phyloP scores from a whole-genome alignment of 2,113 vertebrate species.

The Macrotus californicus region DNA sequence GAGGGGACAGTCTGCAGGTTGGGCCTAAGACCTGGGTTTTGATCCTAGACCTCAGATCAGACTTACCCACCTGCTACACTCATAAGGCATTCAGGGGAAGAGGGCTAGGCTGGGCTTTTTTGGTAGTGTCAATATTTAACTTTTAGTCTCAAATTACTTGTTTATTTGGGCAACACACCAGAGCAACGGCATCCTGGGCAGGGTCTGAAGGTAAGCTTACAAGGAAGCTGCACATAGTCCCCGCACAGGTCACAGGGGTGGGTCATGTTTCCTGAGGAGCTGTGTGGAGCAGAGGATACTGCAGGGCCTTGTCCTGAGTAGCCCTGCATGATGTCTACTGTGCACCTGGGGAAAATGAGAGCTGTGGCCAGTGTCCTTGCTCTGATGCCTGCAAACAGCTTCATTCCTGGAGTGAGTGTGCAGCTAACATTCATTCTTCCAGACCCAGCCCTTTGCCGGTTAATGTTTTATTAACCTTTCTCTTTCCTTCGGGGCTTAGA shows the following conservation, averaged over 20 bases:
- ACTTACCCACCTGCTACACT: not conserved
- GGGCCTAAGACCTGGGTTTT: not conserved
- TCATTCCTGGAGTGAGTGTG: not conserved
- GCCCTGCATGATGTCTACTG: not conserved
- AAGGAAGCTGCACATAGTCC: not conserved
- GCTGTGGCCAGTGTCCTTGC: not conserved
- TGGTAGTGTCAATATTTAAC: not conserved
- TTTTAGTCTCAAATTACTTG: not conserved
- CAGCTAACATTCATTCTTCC: not conserved
- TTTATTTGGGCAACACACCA: not conserved
- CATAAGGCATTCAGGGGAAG: not conserved
- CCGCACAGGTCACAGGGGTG: not conserved
- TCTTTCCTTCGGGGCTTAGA: not conserved
- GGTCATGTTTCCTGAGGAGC: not conserved
- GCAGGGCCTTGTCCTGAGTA: not conserved
- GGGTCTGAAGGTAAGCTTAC: not conserved
- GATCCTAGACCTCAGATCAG: not conserved
- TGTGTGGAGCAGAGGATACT: not conserved
- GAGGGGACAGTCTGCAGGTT: not conserved
- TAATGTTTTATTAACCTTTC: not conserved
- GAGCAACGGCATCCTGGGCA: not conserved
- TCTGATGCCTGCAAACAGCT: not conserved
- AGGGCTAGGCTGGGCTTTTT: not conserved
- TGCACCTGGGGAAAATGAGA: not conserved
- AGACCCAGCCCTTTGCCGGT: not conserved